Conservation (phyloP, 2,797 vertebrate genomes). For the Falco concolor region DNA sequence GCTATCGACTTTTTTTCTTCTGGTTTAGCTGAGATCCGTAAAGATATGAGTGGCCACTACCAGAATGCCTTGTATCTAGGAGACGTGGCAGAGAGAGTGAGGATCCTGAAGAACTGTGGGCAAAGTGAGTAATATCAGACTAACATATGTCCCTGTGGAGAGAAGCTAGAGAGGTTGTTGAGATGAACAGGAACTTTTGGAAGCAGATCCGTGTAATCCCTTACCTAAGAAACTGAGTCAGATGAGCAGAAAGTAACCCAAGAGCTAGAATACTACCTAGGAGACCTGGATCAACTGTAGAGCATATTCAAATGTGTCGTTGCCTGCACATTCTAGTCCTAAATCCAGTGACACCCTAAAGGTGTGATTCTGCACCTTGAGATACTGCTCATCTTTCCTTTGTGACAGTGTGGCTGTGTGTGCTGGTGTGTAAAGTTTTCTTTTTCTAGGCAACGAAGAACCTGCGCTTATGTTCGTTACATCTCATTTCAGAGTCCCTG, state of each 20-base stretch:
- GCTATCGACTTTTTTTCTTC: background rate
- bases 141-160: accelerated
- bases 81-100: slow-evolving; percentile 91
- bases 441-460: background rate
- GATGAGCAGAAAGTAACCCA: background rate
- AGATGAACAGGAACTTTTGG: background rate
- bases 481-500: slow-evolving; percentile 84
- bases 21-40: slow-evolving; percentile 90
- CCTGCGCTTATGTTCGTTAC: accelerated
- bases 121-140: slow-evolving; percentile 83
- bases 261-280: background rate
- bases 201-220: background rate
- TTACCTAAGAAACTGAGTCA: background rate
- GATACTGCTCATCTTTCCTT: background rate
- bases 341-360: background rate
- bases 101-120: slow-evolving; percentile 95
- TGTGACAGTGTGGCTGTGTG: background rate
- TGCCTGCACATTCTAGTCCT: background rate
- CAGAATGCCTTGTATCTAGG: slow-evolving; percentile 95
- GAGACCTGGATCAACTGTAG: background rate
- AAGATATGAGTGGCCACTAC: slow-evolving; percentile 99
- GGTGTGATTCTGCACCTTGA: background rate
- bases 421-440: background rate
- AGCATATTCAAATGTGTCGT: accelerated
- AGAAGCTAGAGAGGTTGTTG: background rate